Base-by-base conservation (phyloP, 1,140 invertebrate genomes). In the Phortica variegata region DNA sequence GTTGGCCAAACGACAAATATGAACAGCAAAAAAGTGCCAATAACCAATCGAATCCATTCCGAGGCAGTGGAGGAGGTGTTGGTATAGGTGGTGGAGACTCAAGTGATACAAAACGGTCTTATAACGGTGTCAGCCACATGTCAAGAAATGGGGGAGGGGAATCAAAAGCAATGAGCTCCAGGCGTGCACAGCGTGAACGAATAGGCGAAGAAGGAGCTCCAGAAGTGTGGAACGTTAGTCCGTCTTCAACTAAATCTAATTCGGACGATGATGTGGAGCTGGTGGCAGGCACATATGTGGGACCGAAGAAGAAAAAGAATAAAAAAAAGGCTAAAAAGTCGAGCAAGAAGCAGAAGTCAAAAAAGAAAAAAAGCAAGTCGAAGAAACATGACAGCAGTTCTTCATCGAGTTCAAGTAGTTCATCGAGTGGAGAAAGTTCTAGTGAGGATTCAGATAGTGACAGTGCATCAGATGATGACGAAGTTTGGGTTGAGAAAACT, bases 211-310 rank as follows among this genome's bases (percentile, higher is more conserved):
- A 83, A 46, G 87, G 87, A 9, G 82, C 85, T 4, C 73, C 80
- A 2, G 78, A 81, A 44, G 80, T 89, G 26, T 91, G 88, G 88
- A 84, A 82, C 32, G 85, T 85, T 72, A 89, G 87, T 15, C 89
- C 89, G 2, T 59, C 78, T 0, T 79, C 79, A 60, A 77, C 82
- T 57, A 79, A 86, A 84, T 77, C 79, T 81, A 79, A 60, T 40
- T 58, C 45, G 2, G 44, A 52, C 10, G 53, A 62, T 12, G 65
- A 70, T 33, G 72, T 72, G 15, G 12, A 65, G 47, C 42, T 76
- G 17, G 53, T 75, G 1, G 61, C 66, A 47, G 61, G 63, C n/a
- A 81, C 80, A 16, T 80, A 79, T 46, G 75, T 78, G 32, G 78
- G 80, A 29, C 75, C 79, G 42, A 70, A 61, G 61, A 80, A 76